Evolutionary conservation across 2,888 invertebrate species (phyloP).

Genomic region (Dexiosoma caninum): DNA sequence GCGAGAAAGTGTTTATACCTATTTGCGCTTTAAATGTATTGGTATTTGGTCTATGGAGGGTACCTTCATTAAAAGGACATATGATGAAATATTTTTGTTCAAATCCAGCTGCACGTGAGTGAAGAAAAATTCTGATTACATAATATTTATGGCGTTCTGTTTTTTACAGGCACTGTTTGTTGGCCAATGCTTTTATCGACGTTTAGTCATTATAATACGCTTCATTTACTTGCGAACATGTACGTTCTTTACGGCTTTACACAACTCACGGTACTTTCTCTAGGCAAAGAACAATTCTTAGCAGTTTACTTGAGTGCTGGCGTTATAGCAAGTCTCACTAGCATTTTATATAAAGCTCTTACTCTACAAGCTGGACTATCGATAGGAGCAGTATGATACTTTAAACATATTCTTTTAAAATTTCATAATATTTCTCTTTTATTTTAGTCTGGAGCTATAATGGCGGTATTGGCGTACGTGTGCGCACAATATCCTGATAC

Average conservation of each 20-base stretch:
- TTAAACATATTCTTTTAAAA: neutral
- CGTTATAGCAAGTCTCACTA: conserved; percentile 90
- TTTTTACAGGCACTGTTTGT: conserved; percentile 83
- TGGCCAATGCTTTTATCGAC: conserved; percentile 95
- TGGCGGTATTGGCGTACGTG: conserved; percentile 91
- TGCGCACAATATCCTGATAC: conserved; percentile 94
- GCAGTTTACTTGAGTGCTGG: conserved; percentile 94
- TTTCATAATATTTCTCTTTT: neutral
- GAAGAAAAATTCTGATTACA: neutral
- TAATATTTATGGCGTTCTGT: neutral
- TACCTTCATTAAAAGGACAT: conserved; percentile 83
- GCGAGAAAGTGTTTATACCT: conserved; percentile 88
- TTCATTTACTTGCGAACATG: conserved; percentile 97
- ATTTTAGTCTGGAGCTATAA: conserved; percentile 94
- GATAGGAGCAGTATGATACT: conserved; percentile 91
- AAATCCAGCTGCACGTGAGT: conserved; percentile 87
- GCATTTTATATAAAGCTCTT: conserved; percentile 87
- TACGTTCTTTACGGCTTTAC: conserved; percentile 93
- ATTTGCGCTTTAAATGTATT: conserved; percentile 87
- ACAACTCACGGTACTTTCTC: conserved; percentile 81
- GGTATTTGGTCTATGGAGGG: conserved; percentile 90
- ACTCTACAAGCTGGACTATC: conserved; percentile 86
- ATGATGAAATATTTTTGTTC: conserved; percentile 93
- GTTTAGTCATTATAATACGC: conserved; percentile 92
- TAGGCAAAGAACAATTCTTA: conserved; percentile 95